Conservation (phyloP, 2,888 invertebrate genomes). For the Antheraea yamamai region DNA sequence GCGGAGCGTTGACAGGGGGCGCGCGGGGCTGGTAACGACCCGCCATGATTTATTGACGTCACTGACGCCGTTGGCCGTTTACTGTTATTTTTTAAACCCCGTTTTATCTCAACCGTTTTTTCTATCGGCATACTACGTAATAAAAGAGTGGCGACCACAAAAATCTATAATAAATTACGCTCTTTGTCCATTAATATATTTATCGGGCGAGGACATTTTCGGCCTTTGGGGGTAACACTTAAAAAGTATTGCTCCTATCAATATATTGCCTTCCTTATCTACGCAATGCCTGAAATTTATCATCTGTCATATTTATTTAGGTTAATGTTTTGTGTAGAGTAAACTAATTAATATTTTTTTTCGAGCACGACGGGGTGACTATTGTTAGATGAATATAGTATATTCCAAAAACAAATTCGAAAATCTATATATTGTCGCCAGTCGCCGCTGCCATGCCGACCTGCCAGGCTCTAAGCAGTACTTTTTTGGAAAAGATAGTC, state of each 20-base stretch:
- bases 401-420: too few relatives aligned
- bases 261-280: neutral
- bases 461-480: too few relatives aligned
- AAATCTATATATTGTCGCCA: too few relatives aligned
- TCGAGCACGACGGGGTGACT: neutral
- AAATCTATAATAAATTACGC: conserved; percentile 17
- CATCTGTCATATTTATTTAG: neutral
- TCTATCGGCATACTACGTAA: conserved; percentile 52
- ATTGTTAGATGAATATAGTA: too few relatives aligned
- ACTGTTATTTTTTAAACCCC: conserved; percentile 66
- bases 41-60: conserved; percentile 69
- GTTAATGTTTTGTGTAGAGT: neutral
- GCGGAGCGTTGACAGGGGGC: conserved; percentile 52
- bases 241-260: neutral
- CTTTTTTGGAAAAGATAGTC: too few relatives aligned
- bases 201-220: conserved; percentile 3
- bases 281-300: neutral
- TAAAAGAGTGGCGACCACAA: conserved; percentile 23
- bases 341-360: neutral
- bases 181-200: neutral
- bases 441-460: too few relatives aligned
- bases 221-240: neutral
- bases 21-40: conserved; percentile 52
- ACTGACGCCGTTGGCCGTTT: conserved; percentile 50
- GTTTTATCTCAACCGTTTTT: conserved; percentile 65